Conservation (phyloP, 2,888 invertebrate genomes). For the Cephus runcator region DNA sequence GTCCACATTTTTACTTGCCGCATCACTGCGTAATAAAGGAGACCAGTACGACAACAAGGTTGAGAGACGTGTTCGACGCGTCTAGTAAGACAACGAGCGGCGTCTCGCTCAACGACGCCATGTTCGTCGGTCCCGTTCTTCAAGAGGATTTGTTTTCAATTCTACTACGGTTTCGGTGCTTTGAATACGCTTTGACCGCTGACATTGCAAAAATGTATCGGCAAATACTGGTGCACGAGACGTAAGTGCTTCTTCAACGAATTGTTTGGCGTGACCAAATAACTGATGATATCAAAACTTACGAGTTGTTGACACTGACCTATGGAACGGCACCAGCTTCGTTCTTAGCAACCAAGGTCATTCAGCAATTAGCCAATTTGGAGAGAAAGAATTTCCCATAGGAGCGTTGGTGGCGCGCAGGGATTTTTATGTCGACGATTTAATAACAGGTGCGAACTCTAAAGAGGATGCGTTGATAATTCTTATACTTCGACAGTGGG, state of each 20-base stretch:
- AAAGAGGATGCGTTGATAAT: background rate
- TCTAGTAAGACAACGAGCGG: conserved; percentile 10
- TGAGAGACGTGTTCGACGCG: conserved; percentile 21
- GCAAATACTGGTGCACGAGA: conserved; percentile 30
- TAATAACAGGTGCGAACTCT: conserved; percentile 12
- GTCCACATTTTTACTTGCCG: conserved; percentile 33
- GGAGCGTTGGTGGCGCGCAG: conserved; percentile 13
- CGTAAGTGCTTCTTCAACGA: conserved; percentile 27
- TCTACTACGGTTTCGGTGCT: conserved; percentile 10
- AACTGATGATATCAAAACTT: conserved; percentile 15
- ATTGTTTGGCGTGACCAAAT: conserved; percentile 30
- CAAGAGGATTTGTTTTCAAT: conserved; percentile 9
- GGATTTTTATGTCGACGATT: conserved; percentile 27
- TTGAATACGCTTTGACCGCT: conserved; percentile 22
- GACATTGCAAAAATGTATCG: conserved; percentile 46
- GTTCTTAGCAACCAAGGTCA: conserved; percentile 26
- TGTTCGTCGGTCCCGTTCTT: conserved; percentile 18
- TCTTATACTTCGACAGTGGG: conserved; percentile 15
- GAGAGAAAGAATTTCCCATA: conserved; percentile 20
- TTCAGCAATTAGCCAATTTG: conserved; percentile 22
- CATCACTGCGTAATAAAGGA: conserved; percentile 23
- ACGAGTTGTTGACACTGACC: conserved; percentile 23
- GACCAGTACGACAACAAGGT: conserved; percentile 19
- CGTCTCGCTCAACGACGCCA: conserved; percentile 14
- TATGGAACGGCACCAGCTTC: conserved; percentile 29